Evolutionary conservation across 2,888 invertebrate species (phyloP).

Genomic region (Eupithecia pulchellata): DNA sequence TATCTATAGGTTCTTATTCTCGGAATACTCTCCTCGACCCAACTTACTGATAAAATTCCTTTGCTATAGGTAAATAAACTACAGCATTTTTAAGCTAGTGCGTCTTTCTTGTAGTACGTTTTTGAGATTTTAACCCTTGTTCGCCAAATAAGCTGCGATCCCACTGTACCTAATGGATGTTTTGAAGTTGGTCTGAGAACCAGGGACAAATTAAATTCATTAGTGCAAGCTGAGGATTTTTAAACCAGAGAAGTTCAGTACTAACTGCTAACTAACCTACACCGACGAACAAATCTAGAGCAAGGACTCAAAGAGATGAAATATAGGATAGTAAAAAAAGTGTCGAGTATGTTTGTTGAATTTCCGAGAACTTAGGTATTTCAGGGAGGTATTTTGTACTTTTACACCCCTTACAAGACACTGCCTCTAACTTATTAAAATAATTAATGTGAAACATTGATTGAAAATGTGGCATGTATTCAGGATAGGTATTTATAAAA

Average conservation of each 20-base stretch:
- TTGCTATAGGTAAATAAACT: neutral
- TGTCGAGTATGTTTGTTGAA: neutral
- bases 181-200: neutral
- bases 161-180: slow-evolving; percentile 1
- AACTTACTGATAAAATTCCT: slow-evolving; percentile 18
- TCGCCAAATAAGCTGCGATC: neutral
- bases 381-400: neutral
- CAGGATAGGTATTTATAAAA: neutral
- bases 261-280: neutral
- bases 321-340: neutral
- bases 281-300: neutral
- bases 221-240: neutral
- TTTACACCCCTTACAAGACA: neutral
- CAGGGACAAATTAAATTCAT: neutral
- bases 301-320: neutral
- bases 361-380: neutral
- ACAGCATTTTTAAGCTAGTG: neutral
- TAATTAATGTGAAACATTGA: neutral
- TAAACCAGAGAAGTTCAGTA: neutral
- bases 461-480: neutral
- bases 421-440: neutral
- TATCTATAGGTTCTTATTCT: neutral
- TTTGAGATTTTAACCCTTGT: neutral
- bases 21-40: slow-evolving; percentile 8
- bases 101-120: neutral